These are phyloP conservation scores for Isoperla grammatica DNA, from an alignment of 2,888 invertebrate genomes.

Conservation along the genomic window DNA sequence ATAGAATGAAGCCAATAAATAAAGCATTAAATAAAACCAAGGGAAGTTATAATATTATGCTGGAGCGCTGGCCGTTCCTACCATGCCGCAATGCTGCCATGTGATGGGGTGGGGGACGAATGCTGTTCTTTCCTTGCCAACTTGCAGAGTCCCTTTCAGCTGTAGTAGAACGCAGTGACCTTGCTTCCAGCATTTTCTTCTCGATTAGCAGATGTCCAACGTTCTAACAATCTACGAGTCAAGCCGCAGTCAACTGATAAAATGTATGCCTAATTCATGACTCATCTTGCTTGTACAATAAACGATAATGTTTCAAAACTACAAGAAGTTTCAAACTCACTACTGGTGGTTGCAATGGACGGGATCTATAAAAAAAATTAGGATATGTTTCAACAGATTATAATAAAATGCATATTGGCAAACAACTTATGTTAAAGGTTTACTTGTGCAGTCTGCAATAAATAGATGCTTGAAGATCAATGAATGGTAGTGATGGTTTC, in stretches of 20 bases:
- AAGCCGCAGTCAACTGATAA: slow-evolving; percentile 21
- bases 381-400: not conserved
- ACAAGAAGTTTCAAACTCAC: not conserved
- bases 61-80: slow-evolving; percentile 35
- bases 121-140: slow-evolving; percentile 25
- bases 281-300: slow-evolving; percentile 1
- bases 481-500: too few species aligned
- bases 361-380: too few species aligned
- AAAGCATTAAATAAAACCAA: not conserved
- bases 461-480: too few species aligned
- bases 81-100: slow-evolving; percentile 51
- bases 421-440: too few species aligned
- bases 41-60: not conserved
- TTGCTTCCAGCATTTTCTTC: slow-evolving; percentile 27
- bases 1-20: not conserved
- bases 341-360: too few species aligned
- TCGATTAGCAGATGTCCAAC: not conserved
- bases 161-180: slow-evolving; percentile 23
- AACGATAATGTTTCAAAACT: slow-evolving; percentile 1
- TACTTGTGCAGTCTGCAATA: too few species aligned
- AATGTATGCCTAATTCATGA: not conserved
- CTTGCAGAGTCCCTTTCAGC: slow-evolving; percentile 19
- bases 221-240: not conserved
- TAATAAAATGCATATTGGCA: not conserved
- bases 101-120: slow-evolving; percentile 36